Evolutionary conservation across 2,888 invertebrate genomes (phyloP).

Genomic region (Drosophila pseudotakahashii): DNA sequence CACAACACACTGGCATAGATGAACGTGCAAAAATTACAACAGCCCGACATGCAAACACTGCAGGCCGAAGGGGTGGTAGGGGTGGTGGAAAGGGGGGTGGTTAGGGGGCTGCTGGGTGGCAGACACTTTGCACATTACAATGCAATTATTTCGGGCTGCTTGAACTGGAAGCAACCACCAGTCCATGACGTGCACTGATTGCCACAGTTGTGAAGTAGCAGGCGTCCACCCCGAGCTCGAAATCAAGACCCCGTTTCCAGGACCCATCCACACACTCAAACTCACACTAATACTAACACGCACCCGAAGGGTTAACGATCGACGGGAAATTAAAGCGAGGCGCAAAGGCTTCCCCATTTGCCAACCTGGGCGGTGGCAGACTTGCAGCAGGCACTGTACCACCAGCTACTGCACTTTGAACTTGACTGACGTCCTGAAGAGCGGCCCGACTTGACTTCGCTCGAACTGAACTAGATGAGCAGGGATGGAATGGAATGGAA

Average conservation of each 20-base stretch:
- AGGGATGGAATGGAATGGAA: background rate
- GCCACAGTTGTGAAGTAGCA: slow-evolving; percentile 52
- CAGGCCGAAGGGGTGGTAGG: slow-evolving; percentile 4
- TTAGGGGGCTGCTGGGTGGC: slow-evolving; percentile 49
- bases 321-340: slow-evolving; percentile 77
- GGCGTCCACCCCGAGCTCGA: slow-evolving; percentile 19
- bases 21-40: slow-evolving; percentile 75
- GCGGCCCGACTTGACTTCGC: slow-evolving; percentile 54
- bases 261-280: too few species aligned
- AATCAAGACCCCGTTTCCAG: slow-evolving; percentile 9
- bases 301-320: slow-evolving; percentile 78
- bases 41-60: slow-evolving; percentile 62
- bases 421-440: slow-evolving; percentile 75
- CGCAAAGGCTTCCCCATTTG: slow-evolving; percentile 9
- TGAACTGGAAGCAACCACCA: slow-evolving; percentile 57
- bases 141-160: slow-evolving; percentile 82
- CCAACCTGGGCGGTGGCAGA: slow-evolving; percentile 6
- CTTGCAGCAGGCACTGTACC: slow-evolving; percentile 4
- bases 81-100: background rate
- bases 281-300: background rate
- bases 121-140: slow-evolving; percentile 81
- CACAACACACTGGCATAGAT: slow-evolving; percentile 38
- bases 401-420: slow-evolving; percentile 64
- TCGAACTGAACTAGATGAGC: slow-evolving; percentile 6
- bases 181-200: slow-evolving; percentile 68